Base-by-base conservation (phyloP, 1,140 invertebrate species). In the Lanistes nyassanus region DNA sequence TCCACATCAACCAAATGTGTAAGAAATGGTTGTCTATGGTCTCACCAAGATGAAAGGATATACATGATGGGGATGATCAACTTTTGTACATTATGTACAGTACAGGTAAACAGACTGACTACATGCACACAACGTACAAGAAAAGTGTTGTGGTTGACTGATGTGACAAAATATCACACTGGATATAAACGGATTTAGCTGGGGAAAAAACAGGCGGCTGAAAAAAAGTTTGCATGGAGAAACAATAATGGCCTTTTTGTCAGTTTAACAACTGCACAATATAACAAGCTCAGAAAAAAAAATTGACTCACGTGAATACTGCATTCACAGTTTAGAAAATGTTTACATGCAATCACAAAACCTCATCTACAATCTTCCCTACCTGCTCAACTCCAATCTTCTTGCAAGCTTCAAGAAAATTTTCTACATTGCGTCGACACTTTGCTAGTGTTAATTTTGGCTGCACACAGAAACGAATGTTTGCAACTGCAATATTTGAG, bases 371-470 rank as follows among this genome's bases (percentile, higher is more conserved):
- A 47, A 31, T 1, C 5, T 9, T 7, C 81, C 93, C 93, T 90
- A 98, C 97, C 93, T 97, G 95, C 90, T 96, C 94, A 21, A 98
- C 95, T 53, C 97, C 97, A 81, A 98, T 96, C 88, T 93, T 95
- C 75, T 95, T 92, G 90, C 97, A 98, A 23, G 97, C 97, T 84
- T 97, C 95, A 77, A 98, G 90, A 86, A 98, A 98, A 90, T 98
- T 98, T 86, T 98, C 96, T 23, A 98, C 96, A 90, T 98, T 98
- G 84, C 95, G 92, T 84, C 96, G 92, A 91, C 96, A 97, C 84
- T 97, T 93, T 16, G 97, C 95, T 93, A 97, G 94, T 31, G 96
- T 96, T 75, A 98, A 89, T 88, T 97, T 97, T 64, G 96, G 96
- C 96, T 97, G 88, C 65, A 92, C 92, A 86, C 85, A 87, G 75